These are phyloP conservation scores for Halcyon smyrnensis DNA, from an alignment of 2,797 vertebrate genomes.

Conservation along the genomic window DNA sequence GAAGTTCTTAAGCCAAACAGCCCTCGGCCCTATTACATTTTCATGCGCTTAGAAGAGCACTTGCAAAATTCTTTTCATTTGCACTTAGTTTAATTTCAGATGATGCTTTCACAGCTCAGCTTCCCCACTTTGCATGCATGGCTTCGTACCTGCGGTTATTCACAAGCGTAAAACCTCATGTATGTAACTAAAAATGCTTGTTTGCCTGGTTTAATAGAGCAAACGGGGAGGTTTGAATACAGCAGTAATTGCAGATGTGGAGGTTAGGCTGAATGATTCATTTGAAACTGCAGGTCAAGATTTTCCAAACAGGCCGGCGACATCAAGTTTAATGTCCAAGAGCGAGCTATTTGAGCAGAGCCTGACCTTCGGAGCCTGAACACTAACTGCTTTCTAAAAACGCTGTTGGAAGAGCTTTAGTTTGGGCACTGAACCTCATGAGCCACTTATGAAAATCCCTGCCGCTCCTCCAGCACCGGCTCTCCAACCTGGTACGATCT, in stretches of 20 bases:
- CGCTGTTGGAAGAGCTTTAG: neutral
- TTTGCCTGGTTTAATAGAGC: neutral
- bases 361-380: neutral
- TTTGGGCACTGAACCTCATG: neutral
- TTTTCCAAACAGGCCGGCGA: neutral
- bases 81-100: slow-evolving; percentile 30
- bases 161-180: neutral
- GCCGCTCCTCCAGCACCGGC: neutral
- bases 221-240: neutral
- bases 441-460: neutral
- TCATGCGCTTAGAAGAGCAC: neutral
- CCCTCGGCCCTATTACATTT: neutral
- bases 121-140: neutral
- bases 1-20: slow-evolving; percentile 16
- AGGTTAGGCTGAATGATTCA: neutral
- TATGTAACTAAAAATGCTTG: neutral
- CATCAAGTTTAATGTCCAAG: neutral
- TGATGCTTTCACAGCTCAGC: neutral
- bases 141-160: neutral
- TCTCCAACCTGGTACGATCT: neutral
- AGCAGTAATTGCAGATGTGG: neutral
- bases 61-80: neutral
- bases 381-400: neutral
- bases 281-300: neutral
- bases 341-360: neutral